Conservation (phyloP, 2,797 vertebrate genomes). For the Cichlasoma orientale region DNA sequence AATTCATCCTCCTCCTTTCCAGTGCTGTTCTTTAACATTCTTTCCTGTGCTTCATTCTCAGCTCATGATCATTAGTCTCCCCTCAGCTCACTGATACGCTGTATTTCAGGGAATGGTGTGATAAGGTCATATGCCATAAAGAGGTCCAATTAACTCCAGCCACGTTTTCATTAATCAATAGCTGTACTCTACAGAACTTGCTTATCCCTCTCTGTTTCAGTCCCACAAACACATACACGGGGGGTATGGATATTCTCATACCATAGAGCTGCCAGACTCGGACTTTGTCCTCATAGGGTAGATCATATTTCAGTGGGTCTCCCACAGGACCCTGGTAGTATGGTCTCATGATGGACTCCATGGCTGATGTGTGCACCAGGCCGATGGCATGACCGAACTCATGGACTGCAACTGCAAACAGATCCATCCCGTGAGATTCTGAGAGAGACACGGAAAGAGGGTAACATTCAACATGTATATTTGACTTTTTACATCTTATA, state of each 20-base stretch:
- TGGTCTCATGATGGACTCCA: conserved; percentile 95
- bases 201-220: conserved; percentile 32
- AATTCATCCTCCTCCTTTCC: neutral
- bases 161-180: conserved; percentile 74
- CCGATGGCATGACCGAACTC: conserved; percentile 98
- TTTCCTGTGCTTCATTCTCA: conserved; percentile 24
- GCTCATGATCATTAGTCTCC: conserved; percentile 43
- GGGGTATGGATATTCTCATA: conserved; percentile 58
- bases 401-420: conserved; percentile 96
- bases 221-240: neutral
- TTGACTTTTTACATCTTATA: neutral
- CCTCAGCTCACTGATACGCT: conserved; percentile 12
- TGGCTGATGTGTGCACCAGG: conserved; percentile 90
- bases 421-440: conserved; percentile 94
- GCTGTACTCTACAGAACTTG: conserved; percentile 46
- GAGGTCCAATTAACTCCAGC: conserved; percentile 72
- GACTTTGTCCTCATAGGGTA: conserved; percentile 95
- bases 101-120: conserved; percentile 33
- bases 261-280: conserved; percentile 96
- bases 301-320: conserved; percentile 93
- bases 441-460: conserved; percentile 9
- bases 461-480: neutral
- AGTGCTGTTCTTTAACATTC: conserved; percentile 11
- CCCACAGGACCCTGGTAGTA: conserved; percentile 98
- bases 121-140: conserved; percentile 67